Evolutionary conservation across 2,888 invertebrate genomes (phyloP), one percentile per base, ranked within the genome.

Genomic region (Melanostoma scalare): DNA sequence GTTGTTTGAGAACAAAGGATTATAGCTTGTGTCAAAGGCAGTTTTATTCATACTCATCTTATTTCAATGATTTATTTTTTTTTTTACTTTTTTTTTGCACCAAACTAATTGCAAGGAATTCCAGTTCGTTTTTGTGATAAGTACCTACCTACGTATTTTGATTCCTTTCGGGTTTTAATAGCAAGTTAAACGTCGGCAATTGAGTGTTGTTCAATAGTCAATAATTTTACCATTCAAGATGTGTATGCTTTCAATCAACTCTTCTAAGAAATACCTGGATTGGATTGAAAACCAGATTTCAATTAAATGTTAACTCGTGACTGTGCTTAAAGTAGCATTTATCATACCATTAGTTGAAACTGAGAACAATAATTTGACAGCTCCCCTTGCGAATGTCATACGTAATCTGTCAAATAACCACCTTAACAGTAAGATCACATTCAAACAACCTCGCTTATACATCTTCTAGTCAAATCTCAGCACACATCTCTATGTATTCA

Each of bases 291-390:
- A 30, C 36, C 3, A 36, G 40, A 38, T 71, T 20, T 31, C 53
- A 60, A 72, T 71, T 68, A 78, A 78, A 78, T 78, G 55, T 44
- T 73, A 38, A 35, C 58, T 78, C 73, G 63, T 79, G 69, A 74
- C 73, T 61, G 53, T 30, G 6, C 56, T 63, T 42, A 33, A 6
- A 75, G 38, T 20, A 30, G 9, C 52, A 35, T 69, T 35, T 20
- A 56, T 31, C 31, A 31, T 42, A 48, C 31, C 8, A 52, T 10
- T 38, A 10, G 46, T 35, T 40, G 40, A 5, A 52, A 46, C 44
- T 55, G 31, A 44, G 69, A 44, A 58, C 33, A 63, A 44, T 67
- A 56, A 71, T 69, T 82, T 78, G 81, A 78, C 81, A 78, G 61
- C 10, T 65, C 53, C 40, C 69, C 76, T 77, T 77, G 76, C 30